phyloP scores from a whole-genome alignment of 2,888 invertebrate genomes.

The Ellobium chinense region DNA sequence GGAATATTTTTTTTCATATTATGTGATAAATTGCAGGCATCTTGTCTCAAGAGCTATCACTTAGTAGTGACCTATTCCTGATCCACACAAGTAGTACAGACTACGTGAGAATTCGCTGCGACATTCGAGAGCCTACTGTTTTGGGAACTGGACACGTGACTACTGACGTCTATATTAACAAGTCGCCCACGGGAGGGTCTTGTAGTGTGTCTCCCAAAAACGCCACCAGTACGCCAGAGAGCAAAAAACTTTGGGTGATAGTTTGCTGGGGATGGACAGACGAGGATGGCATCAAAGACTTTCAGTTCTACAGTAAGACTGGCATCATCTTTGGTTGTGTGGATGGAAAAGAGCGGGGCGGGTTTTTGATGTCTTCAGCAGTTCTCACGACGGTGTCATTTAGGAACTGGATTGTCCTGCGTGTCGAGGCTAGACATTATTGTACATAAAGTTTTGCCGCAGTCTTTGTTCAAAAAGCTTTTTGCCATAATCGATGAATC shows the following conservation, averaged over 20 bases:
- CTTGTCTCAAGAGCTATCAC: conserved; percentile 57
- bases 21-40: no score
- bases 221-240: conserved; percentile 33
- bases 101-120: conserved; percentile 24
- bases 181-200: conserved; percentile 57
- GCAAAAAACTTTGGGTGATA: conserved; percentile 45
- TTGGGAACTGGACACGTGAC: conserved; percentile 35
- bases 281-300: conserved; percentile 58
- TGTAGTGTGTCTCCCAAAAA: conserved; percentile 56
- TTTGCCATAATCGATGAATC: no score
- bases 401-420: no score
- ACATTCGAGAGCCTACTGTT: conserved; percentile 3
- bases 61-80: conserved; percentile 56
- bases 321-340: no score
- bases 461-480: no score
- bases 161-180: conserved; percentile 57
- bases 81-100: background rate
- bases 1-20: no score
- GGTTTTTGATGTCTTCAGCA: no score
- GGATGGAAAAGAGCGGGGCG: no score
- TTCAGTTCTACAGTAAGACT: conserved; percentile 66
- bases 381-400: no score
- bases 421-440: no score
- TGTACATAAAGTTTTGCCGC: no score
- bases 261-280: conserved; percentile 60